Evolutionary conservation across 2,113 vertebrate species (phyloP).

Genomic region (Xenus cinereus): DNA sequence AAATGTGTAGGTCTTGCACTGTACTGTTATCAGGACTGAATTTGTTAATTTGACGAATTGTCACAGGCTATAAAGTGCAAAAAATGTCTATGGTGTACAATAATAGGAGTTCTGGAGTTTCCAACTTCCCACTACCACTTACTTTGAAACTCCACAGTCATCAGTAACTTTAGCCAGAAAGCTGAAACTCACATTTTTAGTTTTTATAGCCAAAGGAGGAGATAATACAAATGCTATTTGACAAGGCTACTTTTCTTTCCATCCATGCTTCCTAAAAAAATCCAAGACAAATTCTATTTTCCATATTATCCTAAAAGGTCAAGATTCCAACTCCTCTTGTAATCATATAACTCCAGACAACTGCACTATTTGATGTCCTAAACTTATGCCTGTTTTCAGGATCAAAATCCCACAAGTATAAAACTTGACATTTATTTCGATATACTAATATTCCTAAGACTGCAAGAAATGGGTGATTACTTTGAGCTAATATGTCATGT

Average conservation of each 20-base stretch:
- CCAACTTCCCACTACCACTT: neutral
- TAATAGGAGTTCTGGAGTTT: neutral
- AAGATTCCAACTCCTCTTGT: neutral
- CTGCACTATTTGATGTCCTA: neutral
- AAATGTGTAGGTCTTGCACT: neutral
- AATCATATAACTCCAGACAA: neutral
- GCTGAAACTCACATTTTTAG: neutral
- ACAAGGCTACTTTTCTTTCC: neutral
- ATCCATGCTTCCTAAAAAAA: neutral
- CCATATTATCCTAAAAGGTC: neutral
- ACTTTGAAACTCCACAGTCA: neutral
- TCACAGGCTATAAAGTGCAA: neutral
- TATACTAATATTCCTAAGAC: neutral
- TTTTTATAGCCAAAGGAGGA: neutral
- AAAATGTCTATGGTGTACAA: neutral
- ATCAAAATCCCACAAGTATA: neutral
- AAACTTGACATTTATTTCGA: neutral
- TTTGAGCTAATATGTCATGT: neutral
- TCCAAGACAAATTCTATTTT: neutral
- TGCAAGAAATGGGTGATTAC: neutral
- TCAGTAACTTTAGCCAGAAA: neutral
- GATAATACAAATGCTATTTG: neutral
- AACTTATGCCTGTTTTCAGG: neutral
- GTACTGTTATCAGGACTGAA: neutral
- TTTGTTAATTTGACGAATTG: neutral